A percentile compares a stretch with the other conserved stretches of the same genome.
Conservation (phyloP, 2,888 invertebrate genomes). For the Trissolcus brochymenae region DNA sequence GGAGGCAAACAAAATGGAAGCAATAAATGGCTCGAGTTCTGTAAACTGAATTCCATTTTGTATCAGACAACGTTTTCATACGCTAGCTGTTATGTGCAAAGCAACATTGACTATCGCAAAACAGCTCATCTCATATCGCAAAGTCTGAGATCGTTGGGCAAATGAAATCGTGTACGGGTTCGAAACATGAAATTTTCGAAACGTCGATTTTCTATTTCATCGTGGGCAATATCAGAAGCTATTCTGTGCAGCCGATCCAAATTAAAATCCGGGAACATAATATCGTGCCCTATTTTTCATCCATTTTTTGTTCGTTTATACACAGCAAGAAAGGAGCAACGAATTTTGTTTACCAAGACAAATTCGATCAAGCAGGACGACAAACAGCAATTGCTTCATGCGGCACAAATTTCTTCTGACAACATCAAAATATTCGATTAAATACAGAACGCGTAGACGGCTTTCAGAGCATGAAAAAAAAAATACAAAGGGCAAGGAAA, state of each 20-base stretch:
- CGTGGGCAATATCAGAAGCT: too few species aligned
- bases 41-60: constrained; percentile 12
- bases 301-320: too few species aligned
- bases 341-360: neutral
- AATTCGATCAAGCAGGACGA: neutral
- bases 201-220: too few species aligned
- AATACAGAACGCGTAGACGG: constrained; percentile 13
- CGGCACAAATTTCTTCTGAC: too few species aligned
- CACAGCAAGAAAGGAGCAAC: neutral
- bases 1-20: too few species aligned
- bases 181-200: too few species aligned
- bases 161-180: too few species aligned
- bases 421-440: too few species aligned
- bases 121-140: constrained; percentile 2
- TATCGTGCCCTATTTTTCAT: too few species aligned
- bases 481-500: constrained; percentile 13
- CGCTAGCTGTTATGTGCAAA: neutral
- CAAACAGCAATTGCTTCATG: neutral
- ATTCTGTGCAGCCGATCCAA: too few species aligned
- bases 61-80: constrained; percentile 6
- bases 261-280: too few species aligned
- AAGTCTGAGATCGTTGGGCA: too few species aligned
- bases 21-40: neutral
- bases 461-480: constrained; percentile 6
- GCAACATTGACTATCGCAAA: constrained; percentile 18